Percentiles rank a stretch among this genome's conserved stretches.
Conservation (phyloP, 2,113 vertebrate species). For the Agelaius phoeniceus region DNA sequence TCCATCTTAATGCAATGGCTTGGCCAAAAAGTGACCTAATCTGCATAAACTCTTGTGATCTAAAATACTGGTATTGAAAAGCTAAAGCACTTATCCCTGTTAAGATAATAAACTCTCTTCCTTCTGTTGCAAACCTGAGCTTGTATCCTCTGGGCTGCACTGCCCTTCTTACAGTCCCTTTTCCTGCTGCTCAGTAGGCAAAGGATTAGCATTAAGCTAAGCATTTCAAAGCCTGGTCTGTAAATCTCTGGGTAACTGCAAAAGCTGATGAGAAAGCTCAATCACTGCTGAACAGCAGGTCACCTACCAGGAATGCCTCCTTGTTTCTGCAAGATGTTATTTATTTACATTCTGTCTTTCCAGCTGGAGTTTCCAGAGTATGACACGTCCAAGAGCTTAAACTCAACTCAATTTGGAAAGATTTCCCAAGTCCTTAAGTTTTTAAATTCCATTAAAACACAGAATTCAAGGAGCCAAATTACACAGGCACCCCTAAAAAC, state of each 20-base stretch:
- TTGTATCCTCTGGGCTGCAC: neutral
- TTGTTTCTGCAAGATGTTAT: neutral
- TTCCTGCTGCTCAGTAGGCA: neutral
- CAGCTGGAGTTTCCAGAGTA: neutral
- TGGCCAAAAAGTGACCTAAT: neutral
- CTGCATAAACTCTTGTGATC: neutral
- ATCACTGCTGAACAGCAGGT: neutral
- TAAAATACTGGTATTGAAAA: neutral
- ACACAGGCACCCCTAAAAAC: neutral
- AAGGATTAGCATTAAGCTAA: neutral
- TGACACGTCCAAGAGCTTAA: neutral
- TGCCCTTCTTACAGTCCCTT: neutral
- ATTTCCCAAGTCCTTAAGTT: neutral
- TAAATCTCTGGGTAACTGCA: neutral
- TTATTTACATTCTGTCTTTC: neutral
- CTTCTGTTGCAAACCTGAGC: neutral
- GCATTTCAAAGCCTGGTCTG: neutral
- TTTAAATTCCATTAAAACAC: neutral
- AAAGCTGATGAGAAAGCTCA: constrained; percentile 5
- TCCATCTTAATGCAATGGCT: neutral
- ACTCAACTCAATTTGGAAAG: neutral
- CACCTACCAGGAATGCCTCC: neutral
- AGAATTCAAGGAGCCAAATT: neutral
- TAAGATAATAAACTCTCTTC: neutral
- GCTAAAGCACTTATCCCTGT: neutral